These are phyloP conservation scores for Pseudotriccus pelzelni DNA, from an alignment of 2,797 vertebrate genomes.

Conservation along the genomic window DNA sequence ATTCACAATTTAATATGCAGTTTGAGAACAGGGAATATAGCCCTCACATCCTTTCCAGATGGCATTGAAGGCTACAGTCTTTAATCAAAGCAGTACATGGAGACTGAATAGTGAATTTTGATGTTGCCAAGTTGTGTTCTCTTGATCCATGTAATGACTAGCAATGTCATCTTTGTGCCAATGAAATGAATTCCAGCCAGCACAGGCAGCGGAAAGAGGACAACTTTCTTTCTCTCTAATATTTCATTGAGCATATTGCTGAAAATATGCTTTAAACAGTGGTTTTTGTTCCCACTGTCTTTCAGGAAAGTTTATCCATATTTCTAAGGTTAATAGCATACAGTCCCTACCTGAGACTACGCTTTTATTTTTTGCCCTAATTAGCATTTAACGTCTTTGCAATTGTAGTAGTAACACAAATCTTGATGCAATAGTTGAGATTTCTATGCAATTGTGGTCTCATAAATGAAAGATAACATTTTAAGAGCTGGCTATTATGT, in stretches of 20 bases:
- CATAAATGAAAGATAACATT: background rate
- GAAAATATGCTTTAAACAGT: background rate
- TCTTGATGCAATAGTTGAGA: background rate
- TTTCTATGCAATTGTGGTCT: background rate
- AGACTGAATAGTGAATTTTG: background rate
- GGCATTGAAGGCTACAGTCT: background rate
- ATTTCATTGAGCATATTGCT: background rate
- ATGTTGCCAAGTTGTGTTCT: background rate
- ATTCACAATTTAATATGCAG: background rate
- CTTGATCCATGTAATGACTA: constrained; percentile 1
- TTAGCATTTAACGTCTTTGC: background rate
- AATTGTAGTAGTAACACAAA: background rate
- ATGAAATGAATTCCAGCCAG: background rate
- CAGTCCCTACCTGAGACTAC: background rate
- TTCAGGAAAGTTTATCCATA: background rate
- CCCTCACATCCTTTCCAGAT: background rate
- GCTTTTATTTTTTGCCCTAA: background rate
- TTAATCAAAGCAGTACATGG: background rate
- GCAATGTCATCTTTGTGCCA: background rate
- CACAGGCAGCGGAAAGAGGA: background rate
- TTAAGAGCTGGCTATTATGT: background rate
- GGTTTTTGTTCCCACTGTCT: rapidly evolving
- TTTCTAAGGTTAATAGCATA: background rate
- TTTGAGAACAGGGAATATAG: background rate
- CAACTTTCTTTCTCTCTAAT: background rate